Evolutionary conservation across 1,140 invertebrate species (phyloP).

Genomic region (Aphaenogaster ashmeadi): DNA sequence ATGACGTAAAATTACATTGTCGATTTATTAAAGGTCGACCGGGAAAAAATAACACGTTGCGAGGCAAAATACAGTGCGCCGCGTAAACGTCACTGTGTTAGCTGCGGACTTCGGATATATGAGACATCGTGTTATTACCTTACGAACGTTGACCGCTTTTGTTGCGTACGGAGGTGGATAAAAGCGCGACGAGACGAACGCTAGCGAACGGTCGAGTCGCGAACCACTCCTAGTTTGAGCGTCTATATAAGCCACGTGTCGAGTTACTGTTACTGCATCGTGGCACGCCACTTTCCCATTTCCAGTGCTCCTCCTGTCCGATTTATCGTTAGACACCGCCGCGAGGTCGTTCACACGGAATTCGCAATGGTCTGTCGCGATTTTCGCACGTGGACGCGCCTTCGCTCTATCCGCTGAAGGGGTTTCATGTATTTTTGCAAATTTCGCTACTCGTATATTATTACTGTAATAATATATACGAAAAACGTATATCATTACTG

Average conservation of each 20-base stretch:
- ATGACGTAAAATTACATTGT: neutral
- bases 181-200: constrained; percentile 12
- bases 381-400: neutral
- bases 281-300: constrained; percentile 77
- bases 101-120: neutral
- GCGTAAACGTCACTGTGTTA: neutral
- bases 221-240: constrained; percentile 59
- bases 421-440: neutral
- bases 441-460: neutral
- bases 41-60: neutral
- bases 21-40: neutral
- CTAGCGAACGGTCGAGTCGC: constrained; percentile 1
- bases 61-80: neutral
- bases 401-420: too few species aligned
- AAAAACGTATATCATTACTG: neutral
- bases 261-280: constrained; percentile 57
- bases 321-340: constrained; percentile 57
- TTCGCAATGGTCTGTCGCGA: constrained; percentile 1
- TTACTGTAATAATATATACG: too few species aligned
- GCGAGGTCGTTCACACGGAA: constrained; percentile 17
- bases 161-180: neutral
- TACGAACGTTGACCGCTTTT: constrained; percentile 28
- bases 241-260: constrained; percentile 57
- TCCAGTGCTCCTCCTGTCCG: constrained; percentile 69
- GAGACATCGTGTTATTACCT: neutral